phyloP scores from a whole-genome alignment of 2,113 vertebrate genomes.

The Phalacrocorax brasilianus region DNA sequence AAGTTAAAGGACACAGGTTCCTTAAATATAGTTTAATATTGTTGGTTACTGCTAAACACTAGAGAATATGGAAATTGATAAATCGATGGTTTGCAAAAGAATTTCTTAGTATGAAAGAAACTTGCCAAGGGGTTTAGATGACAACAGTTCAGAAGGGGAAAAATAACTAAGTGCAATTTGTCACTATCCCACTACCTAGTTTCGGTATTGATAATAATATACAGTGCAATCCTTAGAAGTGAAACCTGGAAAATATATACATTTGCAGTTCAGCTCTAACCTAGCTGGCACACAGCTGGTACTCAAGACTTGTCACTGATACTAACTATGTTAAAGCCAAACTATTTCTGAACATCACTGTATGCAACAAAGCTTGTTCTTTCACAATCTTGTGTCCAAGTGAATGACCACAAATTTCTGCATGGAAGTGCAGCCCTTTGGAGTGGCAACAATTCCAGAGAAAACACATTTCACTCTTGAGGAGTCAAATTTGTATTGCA shows the following conservation, averaged over 20 bases:
- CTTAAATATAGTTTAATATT: neutral
- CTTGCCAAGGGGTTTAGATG: neutral
- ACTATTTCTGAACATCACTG: neutral
- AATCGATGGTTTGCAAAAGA: neutral
- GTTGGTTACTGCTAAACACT: neutral
- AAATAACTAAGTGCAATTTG: neutral
- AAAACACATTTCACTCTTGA: neutral
- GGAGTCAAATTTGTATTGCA: neutral
- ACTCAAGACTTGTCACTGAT: neutral
- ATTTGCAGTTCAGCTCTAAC: neutral
- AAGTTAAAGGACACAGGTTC: neutral
- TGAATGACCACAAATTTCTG: neutral
- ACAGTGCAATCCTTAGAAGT: neutral
- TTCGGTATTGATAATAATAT: neutral
- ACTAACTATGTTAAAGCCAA: neutral
- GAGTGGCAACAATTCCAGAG: neutral
- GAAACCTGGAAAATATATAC: neutral
- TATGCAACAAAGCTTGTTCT: neutral
- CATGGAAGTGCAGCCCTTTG: neutral
- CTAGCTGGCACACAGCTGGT: neutral
- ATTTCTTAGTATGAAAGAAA: neutral
- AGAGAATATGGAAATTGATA: neutral
- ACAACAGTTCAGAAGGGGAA: neutral
- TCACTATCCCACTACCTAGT: neutral
- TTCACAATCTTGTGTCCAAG: neutral